Base-by-base conservation (phyloP, 2,113 vertebrate species). In the Poeciliopsis occidentalis region DNA sequence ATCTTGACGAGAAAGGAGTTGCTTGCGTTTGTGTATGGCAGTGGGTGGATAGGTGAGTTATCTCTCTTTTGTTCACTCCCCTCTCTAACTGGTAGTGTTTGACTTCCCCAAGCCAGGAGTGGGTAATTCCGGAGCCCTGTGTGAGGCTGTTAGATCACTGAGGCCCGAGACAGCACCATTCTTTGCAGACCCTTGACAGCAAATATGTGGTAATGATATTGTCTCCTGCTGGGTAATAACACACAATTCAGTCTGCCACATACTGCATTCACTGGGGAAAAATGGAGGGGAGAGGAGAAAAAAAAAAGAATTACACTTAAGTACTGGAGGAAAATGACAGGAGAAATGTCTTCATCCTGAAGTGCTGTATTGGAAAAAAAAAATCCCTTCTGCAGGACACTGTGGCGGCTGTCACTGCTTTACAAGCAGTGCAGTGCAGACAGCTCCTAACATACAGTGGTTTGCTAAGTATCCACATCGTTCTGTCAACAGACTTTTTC, bases 131-230 rank as follows among this genome's bases (percentile, higher is more conserved):
- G 91, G 84, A 90, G 88, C 93, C 88, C 94, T 91, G 94, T 94
- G 91, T 94, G 95, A 94, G 94, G 92, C 94, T 95, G 94, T 95
- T 94, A 95, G 95, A 94, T 95, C 93, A 93, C 91, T 92, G 90
- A 93, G 93, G 90, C 93, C 93, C 91, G 92, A 92, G 92, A 94
- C 90, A 91, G 92, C 92, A 93, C 93, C 92, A 92, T 95, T 95
- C 95, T 94, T 95, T 94, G 93, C 93, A 95, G 94, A 94, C 94
- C 94, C 95, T 95, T 95, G 94, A 95, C 93, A 94, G 94, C 93
- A 95, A 95, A 95, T 95, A 95, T 94, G 94, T 92, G 93, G 94
- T 95, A 95, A 95, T 95, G 95, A 95, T 95, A 95, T 95, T 95
- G 94, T 95, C 94, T 95, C 94, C 94, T 93, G 93, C 95, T 95